Evolutionary conservation across 2,113 vertebrate genomes (phyloP), one percentile per base, ranked within the genome.

Genomic region (Rhinoptilus africanus): DNA sequence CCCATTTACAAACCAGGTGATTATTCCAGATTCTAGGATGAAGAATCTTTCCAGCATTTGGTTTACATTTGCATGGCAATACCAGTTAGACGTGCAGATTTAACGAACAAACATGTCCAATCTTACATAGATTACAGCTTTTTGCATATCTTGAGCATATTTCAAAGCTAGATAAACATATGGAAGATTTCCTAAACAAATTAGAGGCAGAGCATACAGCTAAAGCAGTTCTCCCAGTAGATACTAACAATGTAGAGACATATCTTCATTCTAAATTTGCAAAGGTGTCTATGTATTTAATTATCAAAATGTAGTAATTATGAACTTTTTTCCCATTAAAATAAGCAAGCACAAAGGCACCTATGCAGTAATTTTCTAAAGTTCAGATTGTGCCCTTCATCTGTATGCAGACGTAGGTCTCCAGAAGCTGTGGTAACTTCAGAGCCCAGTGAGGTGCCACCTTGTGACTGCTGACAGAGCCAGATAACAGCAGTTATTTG

Each of bases 151-250:
- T 87, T 72, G 43, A 88, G 85, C 62, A 51, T 67, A 81, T 95
- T 94, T 95, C 82, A 95, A 96, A 94, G 94, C 77, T 22, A 47
- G 43, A 87, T 76, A 90, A 94, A 73, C 57, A 50, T 18, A 95
- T 35, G 39, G 47, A 93, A 93, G 66, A 92, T 73, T 90, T 94
- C 79, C 74, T 90, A 93, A 96, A 76, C 94, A 95, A 97, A 96
- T 94, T 10, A 79, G 85, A 94, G 59, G 71, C 74, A 95, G 74
- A 90, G 51, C 56, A 79, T 10, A 94, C 16, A 95, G 82, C 5
- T 92, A 72, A 92, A 95, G 94, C 53, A 90, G 95, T 94, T 95
- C 71, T 94, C 90, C 94, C 85, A 90, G 94, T 79, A 79, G 82
- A 64, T 51, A 79, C 69, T 64, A 92, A 90, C 53, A 90, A 59